These are phyloP conservation scores for Dinothrombium tinctorium DNA, from an alignment of 1,140 invertebrate species.

Conservation along the genomic window DNA sequence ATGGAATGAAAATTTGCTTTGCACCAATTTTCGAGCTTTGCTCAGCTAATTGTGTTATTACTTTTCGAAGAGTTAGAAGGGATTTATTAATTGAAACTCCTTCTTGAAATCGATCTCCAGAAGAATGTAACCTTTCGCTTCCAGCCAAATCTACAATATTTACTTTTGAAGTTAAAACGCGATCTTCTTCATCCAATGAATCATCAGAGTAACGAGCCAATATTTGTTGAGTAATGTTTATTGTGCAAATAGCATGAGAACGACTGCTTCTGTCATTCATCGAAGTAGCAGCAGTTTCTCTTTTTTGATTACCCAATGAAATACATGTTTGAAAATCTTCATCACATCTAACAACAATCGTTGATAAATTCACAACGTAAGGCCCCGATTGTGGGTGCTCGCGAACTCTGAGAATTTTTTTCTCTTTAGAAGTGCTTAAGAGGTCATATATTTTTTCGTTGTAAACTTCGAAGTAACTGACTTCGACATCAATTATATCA, in stretches of 20 bases:
- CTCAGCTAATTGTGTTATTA: slow-evolving; percentile 91
- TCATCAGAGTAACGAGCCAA: slow-evolving; percentile 16
- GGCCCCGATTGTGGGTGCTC: slow-evolving; percentile 89
- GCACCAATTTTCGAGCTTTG: too few relatives aligned
- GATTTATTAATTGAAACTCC: slow-evolving; percentile 94
- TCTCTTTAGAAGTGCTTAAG: slow-evolving; percentile 23
- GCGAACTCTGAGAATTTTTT: slow-evolving; percentile 42
- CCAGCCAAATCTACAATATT: slow-evolving; percentile 90
- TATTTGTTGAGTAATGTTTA: slow-evolving; percentile 16
- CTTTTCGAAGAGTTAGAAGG: slow-evolving; percentile 84
- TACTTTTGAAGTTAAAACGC: slow-evolving; percentile 36
- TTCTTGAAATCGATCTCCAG: slow-evolving; percentile 82
- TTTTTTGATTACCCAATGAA: slow-evolving; percentile 31
- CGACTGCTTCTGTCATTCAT: slow-evolving; percentile 43
- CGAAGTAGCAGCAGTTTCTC: slow-evolving; percentile 35
- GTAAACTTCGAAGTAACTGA: slow-evolving; percentile 98
- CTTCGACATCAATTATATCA: slow-evolving; percentile 74
- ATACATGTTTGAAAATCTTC: slow-evolving; percentile 24
- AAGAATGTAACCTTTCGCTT: slow-evolving; percentile 76
- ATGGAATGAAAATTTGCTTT: slow-evolving; percentile 99
- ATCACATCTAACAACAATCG: slow-evolving; percentile 53
- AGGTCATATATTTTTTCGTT: slow-evolving; percentile 97
- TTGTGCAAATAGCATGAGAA: slow-evolving; percentile 44
- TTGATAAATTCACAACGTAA: slow-evolving; percentile 91
- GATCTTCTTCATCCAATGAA: not conserved